These are phyloP conservation scores for Neopipo cinnamomea DNA, from an alignment of 2,113 vertebrate genomes.

Conservation along the genomic window DNA sequence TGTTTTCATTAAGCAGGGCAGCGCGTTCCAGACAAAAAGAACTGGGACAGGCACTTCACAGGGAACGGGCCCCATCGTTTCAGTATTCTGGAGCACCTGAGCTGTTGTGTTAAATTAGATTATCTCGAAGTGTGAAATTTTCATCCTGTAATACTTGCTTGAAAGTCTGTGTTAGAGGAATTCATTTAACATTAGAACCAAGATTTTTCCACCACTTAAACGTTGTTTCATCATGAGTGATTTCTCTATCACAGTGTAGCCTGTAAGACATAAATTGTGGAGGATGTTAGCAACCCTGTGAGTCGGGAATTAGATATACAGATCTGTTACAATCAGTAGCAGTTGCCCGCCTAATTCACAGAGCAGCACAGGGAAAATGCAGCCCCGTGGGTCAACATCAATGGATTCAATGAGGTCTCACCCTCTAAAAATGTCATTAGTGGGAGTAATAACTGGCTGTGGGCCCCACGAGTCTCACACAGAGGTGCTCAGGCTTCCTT, in stretches of 20 bases:
- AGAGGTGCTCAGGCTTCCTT: not conserved
- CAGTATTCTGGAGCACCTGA: not conserved
- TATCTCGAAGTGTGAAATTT: constrained; percentile 17
- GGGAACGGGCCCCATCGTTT: not conserved
- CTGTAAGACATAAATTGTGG: constrained; percentile 57
- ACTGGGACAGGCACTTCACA: constrained; percentile 4
- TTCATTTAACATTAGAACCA: constrained; percentile 34
- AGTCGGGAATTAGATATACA: constrained; percentile 46
- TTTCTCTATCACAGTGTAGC: constrained; percentile 16
- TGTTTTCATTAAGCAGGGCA: constrained; percentile 16
- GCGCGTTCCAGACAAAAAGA: not conserved
- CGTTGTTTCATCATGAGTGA: constrained; percentile 30
- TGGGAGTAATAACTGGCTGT: constrained; percentile 28
- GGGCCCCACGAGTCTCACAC: not conserved
- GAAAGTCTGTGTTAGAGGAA: not conserved
- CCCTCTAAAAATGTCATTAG: constrained; percentile 64
- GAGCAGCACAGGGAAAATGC: constrained; percentile 33
- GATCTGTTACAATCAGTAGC: constrained; percentile 56
- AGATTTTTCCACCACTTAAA: constrained; percentile 30
- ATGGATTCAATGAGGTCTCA: constrained; percentile 48
- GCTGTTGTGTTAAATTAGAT: constrained; percentile 1
- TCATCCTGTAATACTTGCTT: constrained; percentile 22
- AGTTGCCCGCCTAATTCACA: constrained; percentile 47
- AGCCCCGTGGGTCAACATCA: constrained; percentile 39
- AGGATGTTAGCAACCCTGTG: constrained; percentile 1